Evolutionary conservation across 2,888 invertebrate species (phyloP).

Genomic region (Troilus luridus): DNA sequence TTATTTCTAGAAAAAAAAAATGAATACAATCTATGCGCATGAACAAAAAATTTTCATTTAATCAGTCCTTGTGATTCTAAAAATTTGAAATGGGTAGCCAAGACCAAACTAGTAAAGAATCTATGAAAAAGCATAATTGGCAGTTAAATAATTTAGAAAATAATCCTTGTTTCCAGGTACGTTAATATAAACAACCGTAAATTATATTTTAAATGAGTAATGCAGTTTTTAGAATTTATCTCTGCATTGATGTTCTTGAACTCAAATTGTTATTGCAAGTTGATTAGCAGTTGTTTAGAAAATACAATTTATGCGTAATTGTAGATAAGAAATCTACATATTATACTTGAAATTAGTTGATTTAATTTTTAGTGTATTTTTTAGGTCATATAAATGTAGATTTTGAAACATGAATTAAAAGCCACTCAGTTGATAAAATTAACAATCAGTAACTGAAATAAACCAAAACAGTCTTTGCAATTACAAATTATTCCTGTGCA

Average conservation of each 20-base stretch:
- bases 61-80: background rate
- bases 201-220: background rate
- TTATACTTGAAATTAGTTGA: too few relatives aligned
- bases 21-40: background rate
- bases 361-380: too few relatives aligned
- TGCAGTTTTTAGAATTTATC: too few relatives aligned
- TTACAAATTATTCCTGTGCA: too few relatives aligned
- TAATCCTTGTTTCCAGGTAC: slow-evolving; percentile 71
- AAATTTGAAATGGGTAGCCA: background rate
- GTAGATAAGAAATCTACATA: background rate
- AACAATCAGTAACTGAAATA: too few relatives aligned
- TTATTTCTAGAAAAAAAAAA: background rate
- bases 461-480: too few relatives aligned
- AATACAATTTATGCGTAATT: background rate
- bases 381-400: too few relatives aligned
- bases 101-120: background rate
- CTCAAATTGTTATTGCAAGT: too few relatives aligned
- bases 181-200: background rate
- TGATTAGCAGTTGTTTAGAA: too few relatives aligned
- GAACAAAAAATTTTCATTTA: background rate
- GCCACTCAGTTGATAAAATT: too few relatives aligned
- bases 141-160: slow-evolving; percentile 66
- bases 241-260: too few relatives aligned
- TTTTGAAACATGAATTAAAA: too few relatives aligned
- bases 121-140: slow-evolving; percentile 29